Percentiles rank a stretch among this genome's conserved stretches.
phyloP scores from a whole-genome alignment of 2,888 invertebrate species.

The Herminia tarsipennalis region DNA sequence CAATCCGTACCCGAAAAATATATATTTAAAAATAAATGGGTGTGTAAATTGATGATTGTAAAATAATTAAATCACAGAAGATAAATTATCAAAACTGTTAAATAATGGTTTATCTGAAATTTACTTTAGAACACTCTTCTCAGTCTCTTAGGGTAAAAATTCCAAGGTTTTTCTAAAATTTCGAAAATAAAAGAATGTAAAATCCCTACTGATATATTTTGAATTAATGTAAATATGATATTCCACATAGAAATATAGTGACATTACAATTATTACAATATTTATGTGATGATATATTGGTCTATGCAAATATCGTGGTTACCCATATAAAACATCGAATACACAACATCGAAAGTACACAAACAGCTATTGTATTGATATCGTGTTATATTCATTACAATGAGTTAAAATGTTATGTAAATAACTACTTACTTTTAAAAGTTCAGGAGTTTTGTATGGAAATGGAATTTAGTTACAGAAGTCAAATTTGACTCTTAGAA shows the following conservation, averaged over 20 bases:
- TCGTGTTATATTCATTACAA: constrained; percentile 36
- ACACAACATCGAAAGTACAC: constrained; percentile 70
- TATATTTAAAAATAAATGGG: constrained; percentile 16
- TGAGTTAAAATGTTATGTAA: constrained; percentile 21
- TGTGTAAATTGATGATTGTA: constrained; percentile 27
- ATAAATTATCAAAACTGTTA: constrained; percentile 37
- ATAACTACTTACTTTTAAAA: not conserved
- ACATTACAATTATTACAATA: constrained; percentile 21
- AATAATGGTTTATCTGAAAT: constrained; percentile 57
- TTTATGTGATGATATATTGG: constrained; percentile 50
- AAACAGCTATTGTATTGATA: constrained; percentile 60
- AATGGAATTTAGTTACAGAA: too few species aligned
- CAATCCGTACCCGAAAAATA: constrained; percentile 30
- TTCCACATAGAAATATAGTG: constrained; percentile 28
- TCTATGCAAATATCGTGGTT: constrained; percentile 57
- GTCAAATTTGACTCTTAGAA: too few species aligned
- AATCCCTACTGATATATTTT: constrained; percentile 30
- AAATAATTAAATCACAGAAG: constrained; percentile 22
- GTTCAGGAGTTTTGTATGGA: too few species aligned
- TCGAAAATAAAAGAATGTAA: constrained; percentile 27
- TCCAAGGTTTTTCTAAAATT: constrained; percentile 59
- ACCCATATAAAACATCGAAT: constrained; percentile 68
- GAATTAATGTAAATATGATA: constrained; percentile 36
- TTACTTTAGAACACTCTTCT: constrained; percentile 80
- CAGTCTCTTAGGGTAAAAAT: constrained; percentile 82